Base-by-base conservation (phyloP, 2,888 invertebrate genomes). In the Eremobia ochroleuca region DNA sequence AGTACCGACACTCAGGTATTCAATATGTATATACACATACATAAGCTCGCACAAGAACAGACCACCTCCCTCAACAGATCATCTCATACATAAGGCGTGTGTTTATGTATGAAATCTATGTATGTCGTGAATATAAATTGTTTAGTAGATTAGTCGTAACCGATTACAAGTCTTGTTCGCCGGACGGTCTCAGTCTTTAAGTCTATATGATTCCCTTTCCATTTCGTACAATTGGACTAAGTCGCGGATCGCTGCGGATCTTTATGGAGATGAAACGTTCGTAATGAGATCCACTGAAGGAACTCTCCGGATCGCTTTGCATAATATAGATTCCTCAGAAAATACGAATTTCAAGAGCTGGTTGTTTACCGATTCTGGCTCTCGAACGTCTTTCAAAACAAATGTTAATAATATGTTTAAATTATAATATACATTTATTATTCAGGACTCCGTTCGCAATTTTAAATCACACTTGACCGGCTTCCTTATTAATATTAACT, bases 251-350 rank as follows among this genome's bases (percentile, higher is more conserved):
- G 67, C 73, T 73, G 43, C 37, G 59, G 21, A 74, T 73, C 68
- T 71, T 81, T 81, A 88, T 86, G 72, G 69, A 86, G 73, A 86
- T 78, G 75, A 83, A 87, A 83, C 74, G 75, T 49, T 74, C 77
- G 74, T 77, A 85, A 88, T 86, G 83, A 85, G 82, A 79, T 79
- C 75, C 71, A 67, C 71, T 62, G 70, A 71, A 83, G 59, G 64
- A 85, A 80, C 65, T 78, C 76, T 78, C 70, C 71, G 46, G 64
- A 77, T 59, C 81, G 73, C 73, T 88, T 87, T 86, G 58, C 85
- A 84, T 85, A 87, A 79, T 87, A 85, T 79, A 77, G 73, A 84
- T 73, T 73, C 75, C 49, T 84, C 74, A 68, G 66, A 76, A 79
- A 76, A 85, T 71, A 70, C 64, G 72, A 66, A 43, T 2, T 43